phyloP scores from a whole-genome alignment of 2,888 invertebrate species.

The Sphaerophoria taeniata region DNA sequence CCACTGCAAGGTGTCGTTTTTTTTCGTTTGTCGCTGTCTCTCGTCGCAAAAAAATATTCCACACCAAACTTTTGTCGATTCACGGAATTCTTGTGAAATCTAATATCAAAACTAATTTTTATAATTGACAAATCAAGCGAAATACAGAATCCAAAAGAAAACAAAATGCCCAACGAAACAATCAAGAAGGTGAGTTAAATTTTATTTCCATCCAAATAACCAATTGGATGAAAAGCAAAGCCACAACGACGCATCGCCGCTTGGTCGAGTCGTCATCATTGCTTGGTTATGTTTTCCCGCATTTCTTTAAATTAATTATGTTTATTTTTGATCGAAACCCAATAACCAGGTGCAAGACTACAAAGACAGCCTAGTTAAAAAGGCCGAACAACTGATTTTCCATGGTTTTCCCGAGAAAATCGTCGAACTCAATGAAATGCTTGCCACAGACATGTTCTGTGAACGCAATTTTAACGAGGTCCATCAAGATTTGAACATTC shows the following conservation, averaged over 20 bases:
- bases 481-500: slow-evolving; percentile 90
- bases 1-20: slow-evolving; percentile 69
- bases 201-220: neutral
- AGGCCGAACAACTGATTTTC: slow-evolving; percentile 94
- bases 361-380: slow-evolving; percentile 93
- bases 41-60: slow-evolving; percentile 54
- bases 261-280: neutral
- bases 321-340: neutral
- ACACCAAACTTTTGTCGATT: slow-evolving; percentile 36
- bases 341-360: slow-evolving; percentile 91
- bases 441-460: slow-evolving; percentile 92
- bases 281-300: slow-evolving; percentile 75
- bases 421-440: slow-evolving; percentile 92
- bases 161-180: slow-evolving; percentile 80
- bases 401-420: slow-evolving; percentile 97
- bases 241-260: slow-evolving; percentile 26
- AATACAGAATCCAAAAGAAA: neutral
- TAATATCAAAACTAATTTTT: neutral
- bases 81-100: slow-evolving; percentile 36
- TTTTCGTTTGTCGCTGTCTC: slow-evolving; percentile 68
- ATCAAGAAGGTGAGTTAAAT: slow-evolving; percentile 78
- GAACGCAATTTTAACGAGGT: slow-evolving; percentile 91
- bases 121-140: slow-evolving; percentile 12
- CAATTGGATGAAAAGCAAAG: neutral
- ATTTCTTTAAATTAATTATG: slow-evolving; percentile 29